These are phyloP conservation scores for Echeneis naucrates DNA, from an alignment of 2,797 vertebrate species.

Conservation along the genomic window DNA sequence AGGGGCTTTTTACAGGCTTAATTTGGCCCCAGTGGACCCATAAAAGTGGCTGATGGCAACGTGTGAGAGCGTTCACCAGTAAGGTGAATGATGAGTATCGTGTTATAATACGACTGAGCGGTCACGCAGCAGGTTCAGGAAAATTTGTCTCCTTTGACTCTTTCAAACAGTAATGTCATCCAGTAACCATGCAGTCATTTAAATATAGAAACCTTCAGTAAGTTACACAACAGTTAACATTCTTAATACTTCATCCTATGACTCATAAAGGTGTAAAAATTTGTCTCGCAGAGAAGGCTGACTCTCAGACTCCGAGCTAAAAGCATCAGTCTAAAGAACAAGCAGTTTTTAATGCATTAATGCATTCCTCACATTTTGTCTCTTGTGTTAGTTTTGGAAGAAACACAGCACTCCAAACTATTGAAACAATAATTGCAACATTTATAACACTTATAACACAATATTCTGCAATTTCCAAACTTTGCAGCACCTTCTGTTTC, in stretches of 20 bases:
- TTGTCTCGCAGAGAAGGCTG: no score
- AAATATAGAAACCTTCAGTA: slow-evolving; percentile 3
- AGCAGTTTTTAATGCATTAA: neutral
- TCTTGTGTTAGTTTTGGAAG: neutral
- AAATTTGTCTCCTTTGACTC: slow-evolving; percentile 12
- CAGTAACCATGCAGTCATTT: neutral
- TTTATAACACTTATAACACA: neutral
- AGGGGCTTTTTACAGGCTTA: slow-evolving; percentile 50
- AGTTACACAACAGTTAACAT: neutral
- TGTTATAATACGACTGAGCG: slow-evolving; percentile 34
- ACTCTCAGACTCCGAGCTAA: no score
- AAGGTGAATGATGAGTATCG: slow-evolving; percentile 38
- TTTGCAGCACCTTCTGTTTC: neutral
- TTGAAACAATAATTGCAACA: neutral
- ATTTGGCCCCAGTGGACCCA: slow-evolving; percentile 42
- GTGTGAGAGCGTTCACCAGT: slow-evolving; percentile 19
- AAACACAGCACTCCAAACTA: neutral
- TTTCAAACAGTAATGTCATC: slow-evolving; percentile 1
- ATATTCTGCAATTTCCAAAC: neutral
- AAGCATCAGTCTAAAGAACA: no score
- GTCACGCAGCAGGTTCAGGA: slow-evolving; percentile 36
- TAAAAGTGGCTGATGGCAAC: slow-evolving; percentile 36
- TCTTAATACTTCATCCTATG: neutral
- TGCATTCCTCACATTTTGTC: neutral
- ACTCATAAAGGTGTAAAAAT: no score